phyloP scores from a whole-genome alignment of 2,797 vertebrate genomes.

The Alosa sapidissima region DNA sequence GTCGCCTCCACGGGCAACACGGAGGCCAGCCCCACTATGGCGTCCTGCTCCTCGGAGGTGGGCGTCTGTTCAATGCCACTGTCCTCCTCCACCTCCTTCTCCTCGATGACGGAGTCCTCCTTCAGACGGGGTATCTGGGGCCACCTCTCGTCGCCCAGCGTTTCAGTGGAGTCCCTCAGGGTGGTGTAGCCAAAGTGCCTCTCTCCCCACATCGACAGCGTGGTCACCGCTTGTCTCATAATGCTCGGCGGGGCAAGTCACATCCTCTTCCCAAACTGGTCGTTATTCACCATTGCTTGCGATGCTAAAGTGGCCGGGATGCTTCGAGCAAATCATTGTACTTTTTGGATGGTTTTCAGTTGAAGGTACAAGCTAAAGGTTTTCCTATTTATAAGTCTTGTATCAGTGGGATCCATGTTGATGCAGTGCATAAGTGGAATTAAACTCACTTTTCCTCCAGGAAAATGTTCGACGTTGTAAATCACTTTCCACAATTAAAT shows the following conservation, averaged over 20 bases:
- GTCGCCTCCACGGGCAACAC: not conserved
- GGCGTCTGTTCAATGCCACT: constrained; percentile 80
- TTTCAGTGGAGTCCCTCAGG: constrained; percentile 67
- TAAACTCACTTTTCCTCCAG: not conserved
- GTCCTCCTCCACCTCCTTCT: constrained; percentile 95
- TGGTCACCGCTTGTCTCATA: constrained; percentile 66
- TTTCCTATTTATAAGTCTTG: constrained; percentile 13
- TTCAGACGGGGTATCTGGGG: constrained; percentile 85
- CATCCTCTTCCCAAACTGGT: constrained; percentile 11
- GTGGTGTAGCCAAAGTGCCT: constrained; percentile 62
- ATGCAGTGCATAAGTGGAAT: not conserved
- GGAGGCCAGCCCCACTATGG: constrained; percentile 55
- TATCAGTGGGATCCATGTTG: constrained; percentile 19
- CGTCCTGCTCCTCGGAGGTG: constrained; percentile 65
- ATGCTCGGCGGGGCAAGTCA: constrained; percentile 30
- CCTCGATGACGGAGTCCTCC: constrained; percentile 95
- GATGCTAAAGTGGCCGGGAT: not conserved
- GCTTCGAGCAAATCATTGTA: constrained; percentile 19
- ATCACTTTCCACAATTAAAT: not conserved
- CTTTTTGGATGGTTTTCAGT: constrained; percentile 3
- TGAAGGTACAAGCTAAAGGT: not conserved
- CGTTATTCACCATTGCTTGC: constrained; percentile 13
- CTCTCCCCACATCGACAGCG: constrained; percentile 73
- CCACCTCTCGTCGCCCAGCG: constrained; percentile 63
- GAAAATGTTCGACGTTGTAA: not conserved